Percentiles rank a stretch among this genome's conserved stretches.
Evolutionary conservation across 2,113 vertebrate genomes (phyloP).

Genomic region (Gasterosteus aculeatus): DNA sequence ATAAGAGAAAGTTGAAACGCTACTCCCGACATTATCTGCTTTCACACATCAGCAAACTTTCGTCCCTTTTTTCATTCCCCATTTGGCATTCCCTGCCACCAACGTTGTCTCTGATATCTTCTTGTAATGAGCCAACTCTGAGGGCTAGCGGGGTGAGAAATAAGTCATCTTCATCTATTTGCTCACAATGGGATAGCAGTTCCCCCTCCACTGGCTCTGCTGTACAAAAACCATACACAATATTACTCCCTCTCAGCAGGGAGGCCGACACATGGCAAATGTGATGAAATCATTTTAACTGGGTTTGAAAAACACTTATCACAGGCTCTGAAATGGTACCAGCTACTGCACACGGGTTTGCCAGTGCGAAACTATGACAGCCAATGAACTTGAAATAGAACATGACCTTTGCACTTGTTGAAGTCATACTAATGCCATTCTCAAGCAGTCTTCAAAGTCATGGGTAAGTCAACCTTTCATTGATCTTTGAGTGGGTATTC

Average conservation of each 20-base stretch:
- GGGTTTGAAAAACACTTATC: slow-evolving; percentile 23
- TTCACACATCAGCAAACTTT: slow-evolving; percentile 76
- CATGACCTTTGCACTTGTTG: slow-evolving; percentile 18
- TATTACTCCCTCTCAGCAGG: slow-evolving; percentile 26
- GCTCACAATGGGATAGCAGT: slow-evolving; percentile 60
- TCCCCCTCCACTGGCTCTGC: slow-evolving; percentile 40
- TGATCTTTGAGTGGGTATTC: slow-evolving; percentile 16
- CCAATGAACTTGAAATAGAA: slow-evolving; percentile 27
- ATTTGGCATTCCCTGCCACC: slow-evolving; percentile 52
- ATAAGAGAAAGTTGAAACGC: slow-evolving; percentile 65
- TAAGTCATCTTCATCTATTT: slow-evolving; percentile 71
- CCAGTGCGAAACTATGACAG: slow-evolving; percentile 5
- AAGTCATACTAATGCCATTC: slow-evolving; percentile 11
- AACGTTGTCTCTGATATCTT: slow-evolving; percentile 57
- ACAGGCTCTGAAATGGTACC: neutral
- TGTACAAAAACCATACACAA: slow-evolving; percentile 17
- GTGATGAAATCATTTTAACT: slow-evolving; percentile 42
- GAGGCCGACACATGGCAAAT: slow-evolving; percentile 14
- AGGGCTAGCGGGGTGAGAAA: slow-evolving; percentile 11
- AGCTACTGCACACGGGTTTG: slow-evolving; percentile 1
- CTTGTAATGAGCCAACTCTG: slow-evolving; percentile 37
- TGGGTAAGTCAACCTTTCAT: slow-evolving; percentile 9
- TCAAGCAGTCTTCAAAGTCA: slow-evolving; percentile 28
- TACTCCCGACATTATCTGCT: slow-evolving; percentile 64
- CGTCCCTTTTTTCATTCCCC: slow-evolving; percentile 38